A percentile compares a stretch with the other conserved stretches of the same genome.
Conservation (phyloP, 1,140 invertebrate species). For the Linepithema humile region DNA sequence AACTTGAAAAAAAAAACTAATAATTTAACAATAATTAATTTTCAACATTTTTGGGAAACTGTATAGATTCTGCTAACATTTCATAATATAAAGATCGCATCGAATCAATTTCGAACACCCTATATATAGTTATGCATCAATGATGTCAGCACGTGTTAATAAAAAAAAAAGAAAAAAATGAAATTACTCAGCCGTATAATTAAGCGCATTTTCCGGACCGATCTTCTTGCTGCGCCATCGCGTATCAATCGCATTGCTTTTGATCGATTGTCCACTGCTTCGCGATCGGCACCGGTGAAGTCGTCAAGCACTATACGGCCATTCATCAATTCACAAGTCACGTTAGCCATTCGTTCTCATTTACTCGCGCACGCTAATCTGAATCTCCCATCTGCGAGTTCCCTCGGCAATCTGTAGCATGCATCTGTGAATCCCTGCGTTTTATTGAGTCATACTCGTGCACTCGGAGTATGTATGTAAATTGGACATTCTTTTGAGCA, state of each 20-base stretch:
- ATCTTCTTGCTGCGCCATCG: neutral
- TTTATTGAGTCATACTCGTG: constrained; percentile 39
- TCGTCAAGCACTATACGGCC: constrained; percentile 43
- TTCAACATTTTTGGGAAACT: neutral
- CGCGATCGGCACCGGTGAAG: constrained; percentile 55
- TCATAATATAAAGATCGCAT: neutral
- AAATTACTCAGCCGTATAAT: constrained; percentile 14
- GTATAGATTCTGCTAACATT: neutral
- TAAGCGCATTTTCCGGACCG: constrained; percentile 19
- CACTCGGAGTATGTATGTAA: neutral
- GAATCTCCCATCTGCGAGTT: constrained; percentile 54
- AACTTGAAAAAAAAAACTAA: neutral
- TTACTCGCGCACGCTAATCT: constrained; percentile 46
- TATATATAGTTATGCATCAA: neutral
- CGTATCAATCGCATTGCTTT: constrained; percentile 22
- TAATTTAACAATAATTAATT: neutral
- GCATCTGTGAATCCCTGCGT: constrained; percentile 28
- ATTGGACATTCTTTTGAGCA: constrained; percentile 1
- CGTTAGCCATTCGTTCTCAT: constrained; percentile 65
- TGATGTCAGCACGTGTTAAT: neutral
- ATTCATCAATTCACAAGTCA: constrained; percentile 65
- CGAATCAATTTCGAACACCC: neutral
- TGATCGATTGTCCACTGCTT: constrained; percentile 23
- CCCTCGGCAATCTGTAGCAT: constrained; percentile 28
- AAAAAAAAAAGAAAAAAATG: neutral